Evolutionary conservation across 2,888 invertebrate species (phyloP).

Genomic region (Seira ritae): DNA sequence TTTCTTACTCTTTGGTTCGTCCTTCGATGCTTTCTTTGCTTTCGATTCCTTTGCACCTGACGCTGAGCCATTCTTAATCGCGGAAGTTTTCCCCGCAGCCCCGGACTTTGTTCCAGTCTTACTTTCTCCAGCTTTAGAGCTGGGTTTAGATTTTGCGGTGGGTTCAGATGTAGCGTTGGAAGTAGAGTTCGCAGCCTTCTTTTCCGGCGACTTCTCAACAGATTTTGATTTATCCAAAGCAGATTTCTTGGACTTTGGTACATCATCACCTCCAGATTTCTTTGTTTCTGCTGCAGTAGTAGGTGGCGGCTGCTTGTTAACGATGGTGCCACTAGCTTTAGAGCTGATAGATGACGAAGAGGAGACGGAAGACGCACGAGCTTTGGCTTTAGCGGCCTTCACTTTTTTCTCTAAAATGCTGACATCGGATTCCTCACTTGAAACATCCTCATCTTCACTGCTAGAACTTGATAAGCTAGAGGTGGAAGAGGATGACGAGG

Average conservation of each 20-base stretch:
- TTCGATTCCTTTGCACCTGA: not conserved
- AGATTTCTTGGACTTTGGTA: conserved; percentile 7
- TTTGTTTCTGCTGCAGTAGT: not conserved
- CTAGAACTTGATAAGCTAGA: conserved; percentile 28
- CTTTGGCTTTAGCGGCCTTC: not conserved
- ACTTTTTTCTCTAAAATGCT: conserved; percentile 31
- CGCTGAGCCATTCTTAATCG: not conserved
- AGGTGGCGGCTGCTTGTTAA: conserved; percentile 11
- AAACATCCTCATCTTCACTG: conserved; percentile 33
- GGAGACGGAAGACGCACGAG: conserved; percentile 21
- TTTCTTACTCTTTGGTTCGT: conserved; percentile 19
- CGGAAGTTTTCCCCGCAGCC: not conserved
- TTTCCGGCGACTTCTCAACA: not conserved
- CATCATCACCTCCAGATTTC: not conserved
- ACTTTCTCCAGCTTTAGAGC: conserved; percentile 4
- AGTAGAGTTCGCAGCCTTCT: conserved; percentile 1
- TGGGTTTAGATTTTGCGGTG: conserved; percentile 3
- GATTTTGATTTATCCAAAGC: not conserved
- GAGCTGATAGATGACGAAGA: conserved; percentile 26
- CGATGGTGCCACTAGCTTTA: conserved; percentile 36
- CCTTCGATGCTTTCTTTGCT: not conserved
- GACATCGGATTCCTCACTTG: conserved; percentile 37
- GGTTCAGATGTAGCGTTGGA: not conserved
- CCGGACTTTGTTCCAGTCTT: conserved; percentile 22
- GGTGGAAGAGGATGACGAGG: conserved; percentile 50